Percentiles rank a stretch among this genome's conserved stretches.
These are phyloP conservation scores for Drosophila prostipennis DNA, from an alignment of 2,888 invertebrate species.

Conservation along the genomic window DNA sequence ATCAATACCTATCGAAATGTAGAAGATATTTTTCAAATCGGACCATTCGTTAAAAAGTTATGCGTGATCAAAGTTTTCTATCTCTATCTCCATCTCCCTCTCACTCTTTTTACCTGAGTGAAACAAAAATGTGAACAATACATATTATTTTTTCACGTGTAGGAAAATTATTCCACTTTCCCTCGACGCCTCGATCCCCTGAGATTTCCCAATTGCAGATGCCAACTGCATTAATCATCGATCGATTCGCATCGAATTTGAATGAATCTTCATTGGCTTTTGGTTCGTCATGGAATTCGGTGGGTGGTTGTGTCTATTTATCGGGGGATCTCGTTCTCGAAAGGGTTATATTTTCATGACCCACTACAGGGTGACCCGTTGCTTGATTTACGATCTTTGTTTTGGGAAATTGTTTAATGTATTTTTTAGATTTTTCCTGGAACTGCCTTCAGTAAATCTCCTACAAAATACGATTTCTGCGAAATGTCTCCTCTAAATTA, in stretches of 20 bases:
- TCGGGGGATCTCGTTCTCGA: conserved; percentile 9
- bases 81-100: too few relatives aligned
- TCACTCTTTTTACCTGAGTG: too few relatives aligned
- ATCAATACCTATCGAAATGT: too few relatives aligned
- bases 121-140: background rate
- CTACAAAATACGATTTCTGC: background rate
- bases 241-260: conserved; percentile 17
- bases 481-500: background rate
- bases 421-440: background rate
- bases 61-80: too few relatives aligned
- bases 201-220: conserved; percentile 74
- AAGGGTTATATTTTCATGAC: background rate
- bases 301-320: conserved; percentile 22
- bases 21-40: too few relatives aligned
- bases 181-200: background rate
- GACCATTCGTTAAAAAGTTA: too few relatives aligned
- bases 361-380: conserved; percentile 3
- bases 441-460: background rate
- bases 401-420: background rate
- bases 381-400: background rate
- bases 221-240: conserved; percentile 67
- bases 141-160: background rate
- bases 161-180: conserved; percentile 17
- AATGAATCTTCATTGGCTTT: conserved; percentile 41
- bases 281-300: conserved; percentile 41